phyloP scores from a whole-genome alignment of 2,113 vertebrate species.

The Ahaetulla prasina region DNA sequence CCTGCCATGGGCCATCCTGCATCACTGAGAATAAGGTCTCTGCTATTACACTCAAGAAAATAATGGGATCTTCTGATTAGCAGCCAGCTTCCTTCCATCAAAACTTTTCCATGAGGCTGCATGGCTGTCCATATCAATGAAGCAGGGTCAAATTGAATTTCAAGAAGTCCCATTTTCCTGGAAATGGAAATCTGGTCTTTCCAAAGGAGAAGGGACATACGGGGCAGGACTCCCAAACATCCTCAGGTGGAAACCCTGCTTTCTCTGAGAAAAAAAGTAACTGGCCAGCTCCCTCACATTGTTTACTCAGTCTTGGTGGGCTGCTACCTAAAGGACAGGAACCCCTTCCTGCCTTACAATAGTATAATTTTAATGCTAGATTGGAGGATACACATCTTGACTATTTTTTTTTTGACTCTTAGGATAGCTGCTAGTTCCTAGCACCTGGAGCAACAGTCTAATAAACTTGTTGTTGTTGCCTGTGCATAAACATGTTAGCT shows the following conservation, averaged over 20 bases:
- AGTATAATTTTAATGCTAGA: background rate
- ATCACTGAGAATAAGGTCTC: background rate
- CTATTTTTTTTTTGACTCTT: background rate
- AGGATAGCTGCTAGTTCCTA: background rate
- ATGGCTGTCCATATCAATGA: background rate
- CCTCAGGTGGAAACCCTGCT: background rate
- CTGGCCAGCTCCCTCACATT: background rate
- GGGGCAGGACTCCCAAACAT: background rate
- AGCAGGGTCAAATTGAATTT: background rate
- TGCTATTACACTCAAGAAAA: background rate
- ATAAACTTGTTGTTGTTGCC: background rate
- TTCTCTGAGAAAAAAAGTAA: background rate
- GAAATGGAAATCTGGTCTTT: background rate
- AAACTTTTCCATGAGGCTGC: background rate
- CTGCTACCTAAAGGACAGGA: background rate
- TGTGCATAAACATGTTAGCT: background rate
- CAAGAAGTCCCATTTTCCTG: background rate
- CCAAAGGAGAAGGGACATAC: background rate
- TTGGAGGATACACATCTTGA: background rate
- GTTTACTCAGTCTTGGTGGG: background rate
- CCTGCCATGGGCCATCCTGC: background rate
- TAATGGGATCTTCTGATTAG: background rate
- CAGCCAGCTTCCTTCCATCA: background rate
- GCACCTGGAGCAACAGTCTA: background rate
- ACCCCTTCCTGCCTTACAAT: background rate